Percentiles rank a stretch among this genome's conserved stretches.
These are phyloP conservation scores for Penaeus indicus DNA, from an alignment of 1,140 invertebrate genomes.

Conservation along the genomic window DNA sequence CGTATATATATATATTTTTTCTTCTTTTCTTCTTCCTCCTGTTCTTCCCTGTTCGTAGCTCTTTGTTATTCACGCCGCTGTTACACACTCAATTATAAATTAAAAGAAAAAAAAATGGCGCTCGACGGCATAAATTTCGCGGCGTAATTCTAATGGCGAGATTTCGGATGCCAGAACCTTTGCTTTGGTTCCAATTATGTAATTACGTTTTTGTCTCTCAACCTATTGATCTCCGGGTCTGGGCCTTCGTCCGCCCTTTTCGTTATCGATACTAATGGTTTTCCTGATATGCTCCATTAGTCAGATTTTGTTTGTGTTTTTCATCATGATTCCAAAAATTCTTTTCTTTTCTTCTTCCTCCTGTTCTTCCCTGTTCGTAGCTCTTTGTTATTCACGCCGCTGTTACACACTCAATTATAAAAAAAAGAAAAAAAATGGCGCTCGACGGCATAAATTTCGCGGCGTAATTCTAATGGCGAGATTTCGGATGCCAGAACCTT, in stretches of 20 bases:
- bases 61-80: too few species aligned
- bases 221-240: constrained; percentile 4
- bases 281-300: constrained; percentile 1
- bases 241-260: background rate
- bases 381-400: too few species aligned
- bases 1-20: too few species aligned
- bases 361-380: too few species aligned
- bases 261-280: background rate
- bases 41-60: too few species aligned
- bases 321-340: too few species aligned
- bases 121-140: background rate
- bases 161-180: background rate
- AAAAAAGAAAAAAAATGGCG: too few species aligned
- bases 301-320: background rate
- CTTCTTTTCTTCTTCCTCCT: too few species aligned
- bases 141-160: background rate
- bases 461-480: background rate
- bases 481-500: background rate
- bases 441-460: background rate
- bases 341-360: too few species aligned
- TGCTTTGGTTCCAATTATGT: background rate
- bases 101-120: too few species aligned
- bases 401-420: too few species aligned
- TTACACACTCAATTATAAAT: too few species aligned
- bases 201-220: constrained; percentile 11